Percentiles rank a stretch among this genome's conserved stretches.
Conservation (phyloP, 2,113 vertebrate species). For the Cricetomys ansorgei region DNA sequence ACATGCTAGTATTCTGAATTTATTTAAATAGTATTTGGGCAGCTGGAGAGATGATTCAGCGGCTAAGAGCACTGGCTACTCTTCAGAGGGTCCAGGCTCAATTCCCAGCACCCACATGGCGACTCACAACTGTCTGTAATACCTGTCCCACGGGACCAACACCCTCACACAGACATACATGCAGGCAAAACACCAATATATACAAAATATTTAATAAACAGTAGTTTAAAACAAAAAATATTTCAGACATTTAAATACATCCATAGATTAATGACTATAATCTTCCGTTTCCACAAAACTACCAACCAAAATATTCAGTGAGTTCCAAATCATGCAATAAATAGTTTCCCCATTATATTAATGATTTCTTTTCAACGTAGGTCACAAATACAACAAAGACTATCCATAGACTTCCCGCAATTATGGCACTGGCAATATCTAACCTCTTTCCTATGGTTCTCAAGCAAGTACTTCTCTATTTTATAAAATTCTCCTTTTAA, state of each 20-base stretch:
- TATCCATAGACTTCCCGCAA: background rate
- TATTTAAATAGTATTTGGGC: no score
- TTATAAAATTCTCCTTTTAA: constrained; percentile 16
- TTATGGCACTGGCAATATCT: background rate
- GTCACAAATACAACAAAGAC: constrained; percentile 40
- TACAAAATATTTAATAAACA: no score
- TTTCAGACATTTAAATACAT: constrained; percentile 24
- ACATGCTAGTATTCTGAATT: background rate
- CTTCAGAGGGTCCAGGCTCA: no score
- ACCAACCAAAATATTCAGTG: constrained; percentile 34
- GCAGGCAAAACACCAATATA: no score
- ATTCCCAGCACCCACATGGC: no score
- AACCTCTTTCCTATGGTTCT: background rate
- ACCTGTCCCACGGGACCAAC: no score
- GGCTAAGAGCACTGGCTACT: no score
- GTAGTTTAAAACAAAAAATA: constrained; percentile 28
- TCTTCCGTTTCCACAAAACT: constrained; percentile 21
- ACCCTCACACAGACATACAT: no score
- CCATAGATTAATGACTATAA: background rate
- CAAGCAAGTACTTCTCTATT: background rate
- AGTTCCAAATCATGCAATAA: background rate
- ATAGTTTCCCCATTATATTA: background rate
- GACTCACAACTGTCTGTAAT: no score
- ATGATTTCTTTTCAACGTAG: background rate
- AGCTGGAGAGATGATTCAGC: no score